phyloP scores from a whole-genome alignment of 2,888 invertebrate species.

The Acholoe squamosa region DNA sequence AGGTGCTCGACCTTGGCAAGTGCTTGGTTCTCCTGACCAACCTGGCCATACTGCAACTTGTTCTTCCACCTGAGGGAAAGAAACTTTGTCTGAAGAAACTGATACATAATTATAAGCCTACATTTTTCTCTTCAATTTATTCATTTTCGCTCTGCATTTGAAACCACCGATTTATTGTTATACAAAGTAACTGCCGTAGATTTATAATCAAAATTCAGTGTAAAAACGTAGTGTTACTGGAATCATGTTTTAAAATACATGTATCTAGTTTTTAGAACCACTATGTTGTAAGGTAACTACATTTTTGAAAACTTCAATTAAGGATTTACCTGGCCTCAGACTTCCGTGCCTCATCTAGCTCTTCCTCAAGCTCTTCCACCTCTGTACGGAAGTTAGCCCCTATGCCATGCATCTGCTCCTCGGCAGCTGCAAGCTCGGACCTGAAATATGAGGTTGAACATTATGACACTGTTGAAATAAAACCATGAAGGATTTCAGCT shows the following conservation, averaged over 20 bases:
- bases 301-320: too few relatives aligned
- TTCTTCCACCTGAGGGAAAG: conserved; percentile 63
- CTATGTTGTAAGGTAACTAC: too few relatives aligned
- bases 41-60: conserved; percentile 59
- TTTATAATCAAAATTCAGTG: neutral
- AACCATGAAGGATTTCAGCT: neutral
- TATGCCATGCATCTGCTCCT: conserved; percentile 45
- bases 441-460: neutral
- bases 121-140: too few relatives aligned
- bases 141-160: too few relatives aligned
- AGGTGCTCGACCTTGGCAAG: conserved; percentile 70
- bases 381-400: conserved; percentile 44
- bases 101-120: too few relatives aligned
- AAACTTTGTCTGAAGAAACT: too few relatives aligned
- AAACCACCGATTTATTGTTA: too few relatives aligned
- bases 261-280: too few relatives aligned
- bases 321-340: conserved; percentile 66
- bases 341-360: conserved; percentile 58
- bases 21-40: conserved; percentile 51
- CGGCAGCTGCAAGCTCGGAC: conserved; percentile 44
- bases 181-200: too few relatives aligned
- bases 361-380: conserved; percentile 62
- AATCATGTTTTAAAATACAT: too few relatives aligned
- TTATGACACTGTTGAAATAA: neutral
- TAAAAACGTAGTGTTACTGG: too few relatives aligned